Base-by-base conservation (phyloP, 2,797 vertebrate genomes). In the Lacerta viridis region DNA sequence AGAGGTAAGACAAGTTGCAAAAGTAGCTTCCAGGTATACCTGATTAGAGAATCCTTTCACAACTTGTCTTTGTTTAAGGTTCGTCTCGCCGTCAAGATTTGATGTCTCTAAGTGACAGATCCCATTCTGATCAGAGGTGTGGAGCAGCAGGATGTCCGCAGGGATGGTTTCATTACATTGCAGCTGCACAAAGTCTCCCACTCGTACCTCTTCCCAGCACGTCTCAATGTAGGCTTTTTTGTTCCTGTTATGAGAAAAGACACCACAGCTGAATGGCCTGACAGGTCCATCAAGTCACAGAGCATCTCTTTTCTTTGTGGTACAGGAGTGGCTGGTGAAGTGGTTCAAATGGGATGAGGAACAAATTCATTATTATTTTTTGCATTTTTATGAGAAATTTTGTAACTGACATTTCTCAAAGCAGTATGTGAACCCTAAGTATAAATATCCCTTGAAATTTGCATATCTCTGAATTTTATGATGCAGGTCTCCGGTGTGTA, bases 1-100 rank as follows among this genome's bases (percentile, higher is more conserved):
- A 75, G 69, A 7, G 1, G 1, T 13, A 11, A 46, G 17, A 72
- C 29, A 55, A 1, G 18, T 15, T 33, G 59, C 11, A 25, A 39
- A 33, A 55, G 55, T 10, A 5, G 69, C 68, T 87, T 33, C 18
- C 50, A 55, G 11, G 0, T 97, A 96, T 93, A 99, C 99, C 91
- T 90, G 93, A 80, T 93, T 86, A 20, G 96, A 95, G 93, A 98
- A 94, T 13, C 97, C 98, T 80, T 92, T 93, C 87, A 98, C 97
- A 0, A 96, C 97, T 74, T 29, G 97, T 90, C 98, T 98, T 94
- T 98, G 98, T 55, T 99, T 99, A 59, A 99, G 98, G 96, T 98
- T 99, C 87, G 98, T 99, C 94, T 99, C 99, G 76, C 98, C 99
- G 0, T 99, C 99, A 18, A 99, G 96, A 96, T 97, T 99, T 95